Evolutionary conservation across 2,113 vertebrate species (phyloP).

Genomic region (Myrmecobius fasciatus): DNA sequence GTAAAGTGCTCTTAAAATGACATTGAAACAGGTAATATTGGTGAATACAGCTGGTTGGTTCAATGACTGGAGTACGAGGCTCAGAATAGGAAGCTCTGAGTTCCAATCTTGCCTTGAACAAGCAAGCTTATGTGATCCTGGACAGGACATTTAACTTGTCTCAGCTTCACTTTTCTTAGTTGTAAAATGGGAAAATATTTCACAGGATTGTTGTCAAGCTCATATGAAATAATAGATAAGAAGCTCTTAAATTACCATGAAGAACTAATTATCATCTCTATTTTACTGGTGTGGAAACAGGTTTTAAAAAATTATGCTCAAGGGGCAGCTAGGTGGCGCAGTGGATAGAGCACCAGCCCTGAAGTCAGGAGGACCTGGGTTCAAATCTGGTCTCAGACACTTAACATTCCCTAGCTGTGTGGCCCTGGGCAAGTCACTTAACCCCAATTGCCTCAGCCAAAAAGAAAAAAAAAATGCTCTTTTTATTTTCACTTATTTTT

Average conservation of each 20-base stretch:
- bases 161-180: background rate
- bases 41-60: background rate
- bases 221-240: background rate
- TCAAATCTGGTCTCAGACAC: too few relatives aligned
- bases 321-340: too few relatives aligned
- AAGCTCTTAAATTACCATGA: background rate
- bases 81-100: background rate
- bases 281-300: background rate
- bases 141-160: background rate
- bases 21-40: background rate
- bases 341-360: too few relatives aligned
- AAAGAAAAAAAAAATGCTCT: too few relatives aligned
- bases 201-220: background rate
- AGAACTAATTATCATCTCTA: background rate
- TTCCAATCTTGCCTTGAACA: background rate
- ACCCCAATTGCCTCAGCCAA: too few relatives aligned
- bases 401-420: too few relatives aligned
- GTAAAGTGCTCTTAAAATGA: background rate
- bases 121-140: too few relatives aligned
- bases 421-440: too few relatives aligned
- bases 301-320: background rate
- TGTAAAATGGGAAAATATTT: background rate
- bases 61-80: background rate
- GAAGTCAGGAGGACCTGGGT: too few relatives aligned
- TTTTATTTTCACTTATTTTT: background rate